Evolutionary conservation across 1,140 invertebrate species (phyloP).

Genomic region (Choristoneura fumiferana): DNA sequence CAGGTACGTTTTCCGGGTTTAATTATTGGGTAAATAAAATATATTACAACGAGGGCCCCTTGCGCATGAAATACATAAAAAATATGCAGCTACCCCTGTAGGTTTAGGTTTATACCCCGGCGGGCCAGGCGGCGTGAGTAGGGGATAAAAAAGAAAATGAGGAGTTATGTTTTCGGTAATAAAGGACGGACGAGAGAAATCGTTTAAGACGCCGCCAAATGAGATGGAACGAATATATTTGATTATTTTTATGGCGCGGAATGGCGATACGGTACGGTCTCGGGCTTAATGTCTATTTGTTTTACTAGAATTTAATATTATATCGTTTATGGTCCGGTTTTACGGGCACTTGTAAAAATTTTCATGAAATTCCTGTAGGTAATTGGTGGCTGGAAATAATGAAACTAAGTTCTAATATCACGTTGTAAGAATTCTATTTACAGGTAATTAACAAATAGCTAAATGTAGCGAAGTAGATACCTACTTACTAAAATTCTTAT

Average conservation of each 20-base stretch:
- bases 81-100: constrained; percentile 64
- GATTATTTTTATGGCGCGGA: constrained; percentile 76
- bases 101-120: constrained; percentile 48
- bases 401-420: not conserved
- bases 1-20: not conserved
- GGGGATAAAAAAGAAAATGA: constrained; percentile 78
- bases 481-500: too few species aligned
- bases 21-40: constrained; percentile 20
- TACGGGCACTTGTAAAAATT: constrained; percentile 42
- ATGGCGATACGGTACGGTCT: constrained; percentile 63
- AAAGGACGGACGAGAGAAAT: constrained; percentile 77
- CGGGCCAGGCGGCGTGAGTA: constrained; percentile 49
- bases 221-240: constrained; percentile 78
- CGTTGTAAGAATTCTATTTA: too few species aligned
- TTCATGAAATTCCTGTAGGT: constrained; percentile 19
- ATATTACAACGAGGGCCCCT: not conserved
- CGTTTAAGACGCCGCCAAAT: constrained; percentile 77
- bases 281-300: constrained; percentile 70
- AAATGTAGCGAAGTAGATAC: too few species aligned
- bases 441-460: too few species aligned
- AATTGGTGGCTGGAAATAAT: too few species aligned
- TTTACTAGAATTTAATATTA: constrained; percentile 68
- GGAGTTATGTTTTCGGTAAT: constrained; percentile 77
- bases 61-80: constrained; percentile 42
- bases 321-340: constrained; percentile 47